Evolutionary conservation across 2,888 invertebrate species (phyloP), one percentile per base, ranked within the genome.

Genomic region (Neelides folsomi): DNA sequence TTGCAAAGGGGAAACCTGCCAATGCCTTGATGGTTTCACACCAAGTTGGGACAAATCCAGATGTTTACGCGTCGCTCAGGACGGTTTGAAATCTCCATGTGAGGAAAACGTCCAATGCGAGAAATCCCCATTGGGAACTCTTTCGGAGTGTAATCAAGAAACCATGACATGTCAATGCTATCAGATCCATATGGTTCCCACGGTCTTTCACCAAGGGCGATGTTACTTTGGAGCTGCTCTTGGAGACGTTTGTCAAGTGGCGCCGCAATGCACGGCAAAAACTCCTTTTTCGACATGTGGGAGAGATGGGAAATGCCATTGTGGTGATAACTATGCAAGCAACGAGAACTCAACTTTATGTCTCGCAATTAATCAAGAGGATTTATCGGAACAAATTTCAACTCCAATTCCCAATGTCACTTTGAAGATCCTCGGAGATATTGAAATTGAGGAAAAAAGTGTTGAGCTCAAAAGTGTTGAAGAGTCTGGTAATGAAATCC

Each of bases 91-190:
- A 36, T 62, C 61, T 8, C 35, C 55, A 5, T 63, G 63, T 41
- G 63, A 62, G 20, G 63, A 63, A 45, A 56, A 56, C 19, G 54
- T 58, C 18, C 62, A 60, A 40, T 62, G 60, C 45, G 63, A 63
- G 47, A 57, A 60, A 43, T 60, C 60, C 39, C 38, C 44, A 5
- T 16, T 63, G 39, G 63, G 63, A 4, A 52, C 63, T 1, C 40
- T 63, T 3, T 60, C 59, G 0, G 60, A 63, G 48, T 63, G 63
- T 43, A 59, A 60, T 42, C 57, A 57, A 40, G 59, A 57, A 10
- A 54, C 46, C 13, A 61, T 61, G 61, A 54, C 44, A 20, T 63
- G 63, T 41, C 52, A 57, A 43, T 63, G 63, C 51, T 63, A 63
- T 49, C 53, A 55, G 19, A 59, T 63, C 18, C 59, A 59, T 9